Evolutionary conservation across 2,888 invertebrate genomes (phyloP).

Genomic region (Drosophila putrida): DNA sequence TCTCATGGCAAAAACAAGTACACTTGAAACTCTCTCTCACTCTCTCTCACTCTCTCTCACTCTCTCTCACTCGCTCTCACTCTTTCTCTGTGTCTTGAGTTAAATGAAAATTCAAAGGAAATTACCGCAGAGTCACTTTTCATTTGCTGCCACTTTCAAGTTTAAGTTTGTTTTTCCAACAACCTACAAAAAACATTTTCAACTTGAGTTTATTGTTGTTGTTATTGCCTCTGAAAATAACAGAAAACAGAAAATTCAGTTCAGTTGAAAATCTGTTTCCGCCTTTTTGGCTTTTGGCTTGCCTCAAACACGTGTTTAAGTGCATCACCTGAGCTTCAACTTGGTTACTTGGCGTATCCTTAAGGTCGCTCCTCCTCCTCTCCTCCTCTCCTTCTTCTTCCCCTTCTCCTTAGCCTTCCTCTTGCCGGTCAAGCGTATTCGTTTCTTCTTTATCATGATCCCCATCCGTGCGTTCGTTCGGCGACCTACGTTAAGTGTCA

Average conservation of each 20-base stretch:
- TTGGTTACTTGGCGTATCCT: conserved; percentile 7
- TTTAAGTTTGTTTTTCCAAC: conserved; percentile 9
- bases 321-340: conserved; percentile 38
- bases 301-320: conserved; percentile 55
- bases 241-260: neutral
- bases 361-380: neutral
- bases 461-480: conserved; percentile 27
- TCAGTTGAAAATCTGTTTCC: conserved; percentile 25
- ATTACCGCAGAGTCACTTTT: conserved; percentile 27
- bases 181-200: neutral
- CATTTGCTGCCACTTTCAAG: conserved; percentile 18
- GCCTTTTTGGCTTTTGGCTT: conserved; percentile 17
- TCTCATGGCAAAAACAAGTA: neutral
- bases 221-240: no score
- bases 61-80: no score
- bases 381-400: no score
- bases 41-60: neutral
- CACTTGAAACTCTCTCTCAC: neutral
- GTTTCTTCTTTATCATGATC: conserved; percentile 32
- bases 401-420: neutral
- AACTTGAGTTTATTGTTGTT: conserved; percentile 26
- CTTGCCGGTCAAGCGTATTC: conserved; percentile 51
- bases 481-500: conserved; percentile 79
- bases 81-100: no score
- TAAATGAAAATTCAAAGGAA: conserved; percentile 9